Conservation (phyloP, 2,113 vertebrate genomes). For the Theristicus caerulescens region DNA sequence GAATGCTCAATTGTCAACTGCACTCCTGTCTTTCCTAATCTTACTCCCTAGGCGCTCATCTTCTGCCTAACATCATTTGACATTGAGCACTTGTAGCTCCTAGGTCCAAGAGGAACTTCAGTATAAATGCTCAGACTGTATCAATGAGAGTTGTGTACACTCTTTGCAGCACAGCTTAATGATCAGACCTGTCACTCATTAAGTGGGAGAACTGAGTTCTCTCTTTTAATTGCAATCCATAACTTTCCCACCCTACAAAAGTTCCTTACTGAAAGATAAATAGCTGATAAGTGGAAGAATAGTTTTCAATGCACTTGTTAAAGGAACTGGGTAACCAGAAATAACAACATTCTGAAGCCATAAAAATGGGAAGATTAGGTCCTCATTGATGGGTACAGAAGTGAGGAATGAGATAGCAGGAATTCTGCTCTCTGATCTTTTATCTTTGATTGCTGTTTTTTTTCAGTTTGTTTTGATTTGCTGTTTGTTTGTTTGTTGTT, state of each 20-base stretch:
- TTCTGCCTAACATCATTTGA: background rate
- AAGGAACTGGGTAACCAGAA: background rate
- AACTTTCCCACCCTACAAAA: background rate
- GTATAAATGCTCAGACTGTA: background rate
- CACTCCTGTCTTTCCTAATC: background rate
- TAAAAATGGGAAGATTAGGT: background rate
- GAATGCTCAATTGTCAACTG: background rate
- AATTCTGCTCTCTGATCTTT: background rate
- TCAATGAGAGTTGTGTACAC: fast-evolving
- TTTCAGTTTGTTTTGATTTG: background rate
- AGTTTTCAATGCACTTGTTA: background rate
- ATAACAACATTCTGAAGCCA: background rate
- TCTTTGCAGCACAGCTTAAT: background rate
- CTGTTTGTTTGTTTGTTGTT: background rate
- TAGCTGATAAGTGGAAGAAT: background rate
- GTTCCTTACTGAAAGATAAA: background rate
- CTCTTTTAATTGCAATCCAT: background rate
- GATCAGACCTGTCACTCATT: background rate
- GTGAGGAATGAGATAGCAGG: background rate
- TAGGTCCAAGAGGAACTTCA: background rate
- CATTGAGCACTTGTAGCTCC: background rate
- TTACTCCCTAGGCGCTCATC: background rate
- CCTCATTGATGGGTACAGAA: background rate
- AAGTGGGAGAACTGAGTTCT: background rate
- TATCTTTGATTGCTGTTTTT: background rate